These are phyloP conservation scores for Zeus faber DNA, from an alignment of 2,113 vertebrate genomes.

Conservation along the genomic window DNA sequence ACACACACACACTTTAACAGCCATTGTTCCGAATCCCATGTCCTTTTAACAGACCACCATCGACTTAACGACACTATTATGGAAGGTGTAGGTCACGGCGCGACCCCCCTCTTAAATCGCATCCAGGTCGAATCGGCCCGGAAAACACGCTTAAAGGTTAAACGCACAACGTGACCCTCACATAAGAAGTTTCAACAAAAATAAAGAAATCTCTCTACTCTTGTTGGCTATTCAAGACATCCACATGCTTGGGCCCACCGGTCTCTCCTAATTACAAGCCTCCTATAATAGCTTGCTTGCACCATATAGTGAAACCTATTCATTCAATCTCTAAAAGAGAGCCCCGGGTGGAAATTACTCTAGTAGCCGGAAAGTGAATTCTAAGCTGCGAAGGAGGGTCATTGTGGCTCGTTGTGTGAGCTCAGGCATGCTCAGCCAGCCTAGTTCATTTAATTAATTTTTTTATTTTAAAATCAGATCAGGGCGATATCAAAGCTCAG, in stretches of 20 bases:
- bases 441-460: no score
- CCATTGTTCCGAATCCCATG: constrained; percentile 4
- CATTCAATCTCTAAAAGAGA: background rate
- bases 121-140: background rate
- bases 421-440: no score
- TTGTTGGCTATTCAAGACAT: background rate
- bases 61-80: constrained; percentile 36
- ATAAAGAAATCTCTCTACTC: background rate
- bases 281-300: background rate
- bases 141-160: background rate
- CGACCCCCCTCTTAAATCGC: constrained; percentile 27
- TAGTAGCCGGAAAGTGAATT: background rate
- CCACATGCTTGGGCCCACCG: background rate
- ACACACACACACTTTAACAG: constrained; percentile 7
- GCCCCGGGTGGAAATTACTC: background rate
- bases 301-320: background rate
- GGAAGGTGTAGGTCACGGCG: constrained; percentile 30
- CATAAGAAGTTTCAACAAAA: background rate
- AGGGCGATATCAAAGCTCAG: no score
- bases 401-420: no score
- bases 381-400: no score
- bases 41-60: constrained; percentile 9
- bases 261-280: background rate
- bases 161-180: background rate
- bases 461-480: no score